A percentile compares a stretch with the other conserved stretches of the same genome.
Evolutionary conservation across 2,888 invertebrate genomes (phyloP).

Genomic region (Dryadula phaetusa): DNA sequence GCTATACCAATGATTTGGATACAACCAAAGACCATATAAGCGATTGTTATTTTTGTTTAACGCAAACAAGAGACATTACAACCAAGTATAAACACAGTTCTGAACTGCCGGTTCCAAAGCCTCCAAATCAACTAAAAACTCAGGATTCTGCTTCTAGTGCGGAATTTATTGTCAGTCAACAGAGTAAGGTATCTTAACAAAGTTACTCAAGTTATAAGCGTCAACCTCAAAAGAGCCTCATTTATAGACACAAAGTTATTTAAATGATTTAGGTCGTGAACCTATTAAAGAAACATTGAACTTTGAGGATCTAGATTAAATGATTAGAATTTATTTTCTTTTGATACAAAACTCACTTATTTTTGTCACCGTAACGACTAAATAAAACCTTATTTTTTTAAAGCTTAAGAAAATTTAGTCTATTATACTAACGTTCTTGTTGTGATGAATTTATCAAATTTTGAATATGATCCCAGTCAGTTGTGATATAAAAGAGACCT

Average conservation of each 20-base stretch:
- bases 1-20: too few relatives aligned
- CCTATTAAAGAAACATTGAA: too few relatives aligned
- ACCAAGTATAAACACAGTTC: too few relatives aligned
- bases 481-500: constrained; percentile 1
- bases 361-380: neutral
- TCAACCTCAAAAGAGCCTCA: too few relatives aligned
- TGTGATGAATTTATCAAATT: neutral
- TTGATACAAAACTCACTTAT: neutral
- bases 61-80: too few relatives aligned
- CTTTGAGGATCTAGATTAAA: too few relatives aligned
- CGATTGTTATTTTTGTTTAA: too few relatives aligned
- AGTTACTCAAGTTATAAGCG: neutral
- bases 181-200: neutral
- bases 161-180: neutral
- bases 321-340: neutral
- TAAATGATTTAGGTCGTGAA: too few relatives aligned
- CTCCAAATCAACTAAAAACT: neutral
- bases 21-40: too few relatives aligned
- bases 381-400: neutral
- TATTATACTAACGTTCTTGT: neutral
- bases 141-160: neutral
- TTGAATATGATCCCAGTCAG: neutral
- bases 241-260: too few relatives aligned
- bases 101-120: too few relatives aligned
- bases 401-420: neutral